Percentiles rank a stretch among this genome's conserved stretches.
These are phyloP conservation scores for Meiosimyza platycephala DNA, from an alignment of 2,888 invertebrate genomes.

Conservation along the genomic window DNA sequence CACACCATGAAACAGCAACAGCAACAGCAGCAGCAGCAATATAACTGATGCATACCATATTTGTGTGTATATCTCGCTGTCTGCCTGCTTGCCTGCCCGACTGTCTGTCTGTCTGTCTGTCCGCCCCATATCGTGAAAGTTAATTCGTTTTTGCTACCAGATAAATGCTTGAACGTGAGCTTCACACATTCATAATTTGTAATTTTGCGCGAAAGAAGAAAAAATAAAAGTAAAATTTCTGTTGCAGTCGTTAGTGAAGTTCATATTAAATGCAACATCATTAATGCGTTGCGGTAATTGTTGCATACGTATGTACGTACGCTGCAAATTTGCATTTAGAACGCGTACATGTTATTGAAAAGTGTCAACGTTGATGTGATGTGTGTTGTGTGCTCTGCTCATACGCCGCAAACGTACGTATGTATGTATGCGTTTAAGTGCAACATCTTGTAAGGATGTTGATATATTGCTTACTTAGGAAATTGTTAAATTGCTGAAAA, in stretches of 20 bases:
- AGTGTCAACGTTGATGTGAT: constrained; percentile 24
- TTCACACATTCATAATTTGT: constrained; percentile 41
- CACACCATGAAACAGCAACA: constrained; percentile 17
- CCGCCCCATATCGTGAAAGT: constrained; percentile 46
- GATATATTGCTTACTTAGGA: not conserved
- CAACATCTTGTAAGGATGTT: not conserved
- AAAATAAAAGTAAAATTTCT: too few relatives aligned
- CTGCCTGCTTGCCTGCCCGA: constrained; percentile 10
- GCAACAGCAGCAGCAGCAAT: not conserved
- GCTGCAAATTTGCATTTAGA: too few relatives aligned
- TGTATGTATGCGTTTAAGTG: not conserved
- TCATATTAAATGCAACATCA: too few relatives aligned
- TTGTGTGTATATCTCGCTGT: constrained; percentile 21
- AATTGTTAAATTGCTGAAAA: constrained; percentile 21
- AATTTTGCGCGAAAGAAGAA: not conserved
- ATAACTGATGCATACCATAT: not conserved
- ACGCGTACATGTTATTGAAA: constrained; percentile 10
- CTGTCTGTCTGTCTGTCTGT: constrained; percentile 36
- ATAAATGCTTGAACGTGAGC: constrained; percentile 45
- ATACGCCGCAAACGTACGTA: not conserved
- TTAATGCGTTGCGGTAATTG: too few relatives aligned
- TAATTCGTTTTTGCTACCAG: constrained; percentile 47
- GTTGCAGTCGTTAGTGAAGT: too few relatives aligned
- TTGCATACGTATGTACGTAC: too few relatives aligned
- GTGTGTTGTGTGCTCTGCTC: not conserved